Evolutionary conservation across 53 echinoderm and acorn worm genomes (phyloP), one percentile per base, ranked within the genome.

Genomic region (Zoroaster sp.): DNA sequence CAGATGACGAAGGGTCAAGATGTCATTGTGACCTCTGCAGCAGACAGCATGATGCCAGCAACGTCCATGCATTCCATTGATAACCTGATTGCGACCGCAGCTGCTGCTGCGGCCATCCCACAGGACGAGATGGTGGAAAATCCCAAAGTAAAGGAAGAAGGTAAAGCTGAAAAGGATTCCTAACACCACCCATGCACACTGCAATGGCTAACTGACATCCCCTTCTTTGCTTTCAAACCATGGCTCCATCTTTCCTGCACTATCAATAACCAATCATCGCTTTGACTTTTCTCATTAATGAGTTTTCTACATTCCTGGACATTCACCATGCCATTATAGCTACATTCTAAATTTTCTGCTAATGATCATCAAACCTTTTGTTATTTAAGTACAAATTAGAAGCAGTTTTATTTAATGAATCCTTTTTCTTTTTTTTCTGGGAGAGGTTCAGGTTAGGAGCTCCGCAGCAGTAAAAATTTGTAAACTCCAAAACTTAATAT

Each of bases 51-150:
- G 70, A 11, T 85, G 85, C 85, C 70, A 33, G 70, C 85, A 45
- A 85, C 85, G 17, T 83, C 83, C 79, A 79, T 79, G 79, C 79
- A 79, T 83, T 85, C 85, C 71, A 71, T 71, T 5, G 49, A 85
- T 47, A 85, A 70, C 38, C 71, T 85, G 70, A 85, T 85, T 37
- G 85, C 85, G 45, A 85, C 85, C 5, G 85, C 85, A 3, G 85
- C 85, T n/a, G 85, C 66, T 0, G 85, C 85, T 71, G 85, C 85
- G n/a, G 85, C 85, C 49, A 85, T 85, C n/a, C 85, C 85, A 17
- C 85, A 85, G 28, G 85, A 72, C 13, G 70, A 66, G 85, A 85
- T 47, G 45, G 14, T 37, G 2, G 35, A 31, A 46, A 20, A 31
- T 70, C 65, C 79, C 33, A 85, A 85, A 70, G 20, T 85, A 11